Conservation (phyloP, 2,888 invertebrate genomes). For the Leucophenga maculata region DNA sequence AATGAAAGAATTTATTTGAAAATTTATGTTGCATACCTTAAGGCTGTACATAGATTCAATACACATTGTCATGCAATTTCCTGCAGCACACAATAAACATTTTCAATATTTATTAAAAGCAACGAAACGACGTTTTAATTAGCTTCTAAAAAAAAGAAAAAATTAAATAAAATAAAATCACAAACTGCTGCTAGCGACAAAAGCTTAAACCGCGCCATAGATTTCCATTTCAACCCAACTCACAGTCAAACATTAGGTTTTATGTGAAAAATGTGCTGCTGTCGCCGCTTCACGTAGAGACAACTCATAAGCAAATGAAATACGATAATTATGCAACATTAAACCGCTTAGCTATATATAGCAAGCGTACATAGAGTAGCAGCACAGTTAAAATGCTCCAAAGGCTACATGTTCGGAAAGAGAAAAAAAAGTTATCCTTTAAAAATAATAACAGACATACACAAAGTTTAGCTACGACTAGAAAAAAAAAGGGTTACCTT, state of each 20-base stretch:
- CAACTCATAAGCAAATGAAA: conserved; percentile 58
- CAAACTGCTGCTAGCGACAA: too few relatives aligned
- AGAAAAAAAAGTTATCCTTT: background rate
- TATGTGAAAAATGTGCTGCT: conserved; percentile 49
- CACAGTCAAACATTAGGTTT: conserved; percentile 50
- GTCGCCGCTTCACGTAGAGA: background rate
- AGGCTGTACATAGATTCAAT: too few relatives aligned
- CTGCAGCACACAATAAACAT: too few relatives aligned
- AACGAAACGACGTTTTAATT: too few relatives aligned
- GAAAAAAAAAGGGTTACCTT: background rate
- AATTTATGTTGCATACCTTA: too few relatives aligned
- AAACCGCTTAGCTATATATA: conserved; percentile 54
- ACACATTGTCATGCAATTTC: too few relatives aligned
- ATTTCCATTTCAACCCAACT: too few relatives aligned
- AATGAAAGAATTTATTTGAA: too few relatives aligned
- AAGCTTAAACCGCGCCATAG: too few relatives aligned
- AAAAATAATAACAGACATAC: background rate
- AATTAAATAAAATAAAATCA: too few relatives aligned
- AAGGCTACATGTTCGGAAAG: background rate
- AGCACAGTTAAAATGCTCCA: background rate
- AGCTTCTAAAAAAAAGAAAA: too few relatives aligned
- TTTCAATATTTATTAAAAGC: too few relatives aligned
- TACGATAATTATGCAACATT: conserved; percentile 66
- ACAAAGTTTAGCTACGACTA: background rate
- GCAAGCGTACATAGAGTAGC: background rate